Base-by-base conservation (phyloP, 2,113 vertebrate genomes). In the Pachypanchax playfairii region DNA sequence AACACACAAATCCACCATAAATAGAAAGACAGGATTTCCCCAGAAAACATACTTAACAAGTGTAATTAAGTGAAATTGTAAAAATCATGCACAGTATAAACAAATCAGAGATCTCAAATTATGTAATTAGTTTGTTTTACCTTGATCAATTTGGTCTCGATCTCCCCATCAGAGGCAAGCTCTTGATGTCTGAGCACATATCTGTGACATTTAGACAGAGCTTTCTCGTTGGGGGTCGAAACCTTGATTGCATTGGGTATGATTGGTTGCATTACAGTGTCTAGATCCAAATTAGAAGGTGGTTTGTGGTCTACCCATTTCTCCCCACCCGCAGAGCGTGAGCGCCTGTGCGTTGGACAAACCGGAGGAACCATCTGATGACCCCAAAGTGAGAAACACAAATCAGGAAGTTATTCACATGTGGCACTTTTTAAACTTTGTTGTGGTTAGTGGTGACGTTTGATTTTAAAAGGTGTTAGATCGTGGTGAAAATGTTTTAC, bases 291-390 rank as follows among this genome's bases (percentile, higher is more conserved):
- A 46, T 94, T 94, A 80, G 90, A 91, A 14, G 91, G 4, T 0
- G 97, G 96, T 69, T 95, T 97, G 86, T 99, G 97, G 89, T 97
- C 97, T 70, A 98, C 95, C 96, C 96, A 98, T 85, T 94, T 91
- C 88, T 96, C 95, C 70, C 86, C 91, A 83, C 95, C 94, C 3
- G 94, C 95, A 3, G 96, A 98, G 80, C 92, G 94, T 0, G 96
- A 98, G 36, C 94, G 94, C 59, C 95, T 89, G 91, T 94, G 95
- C 36, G 87, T 75, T 46, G 91, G 90, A 38, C 84, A 93, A 57
- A 94, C 89, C 0, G 93, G 93, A 17, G 87, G 83, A 10, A 64
- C 84, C 1, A 80, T 93, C 96, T 98, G 90, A 78, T 73, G 87
- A 77, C 74, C 80, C 87, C 78, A 63, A 68, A 43, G 85, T 54